Percentiles rank a stretch among this genome's conserved stretches.
These are phyloP conservation scores for Meta bourneti DNA, from an alignment of 2,888 invertebrate genomes.

Conservation along the genomic window DNA sequence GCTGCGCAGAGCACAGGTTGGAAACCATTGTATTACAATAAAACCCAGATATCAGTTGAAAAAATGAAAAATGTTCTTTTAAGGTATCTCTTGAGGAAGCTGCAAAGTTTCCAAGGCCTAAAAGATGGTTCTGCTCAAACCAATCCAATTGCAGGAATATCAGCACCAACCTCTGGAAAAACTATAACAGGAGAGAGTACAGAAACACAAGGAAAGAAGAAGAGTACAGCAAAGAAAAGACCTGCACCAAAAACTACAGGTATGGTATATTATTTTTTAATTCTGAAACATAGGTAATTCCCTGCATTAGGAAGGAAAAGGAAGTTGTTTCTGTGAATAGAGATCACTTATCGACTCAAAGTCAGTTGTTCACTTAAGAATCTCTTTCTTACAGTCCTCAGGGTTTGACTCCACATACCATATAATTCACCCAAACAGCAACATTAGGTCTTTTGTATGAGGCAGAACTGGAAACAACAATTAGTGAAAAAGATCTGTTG, in stretches of 20 bases:
- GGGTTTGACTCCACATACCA: neutral
- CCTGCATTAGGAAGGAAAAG: neutral
- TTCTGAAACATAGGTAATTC: neutral
- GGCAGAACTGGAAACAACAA: neutral
- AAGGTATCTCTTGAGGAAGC: constrained; percentile 66
- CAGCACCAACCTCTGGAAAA: constrained; percentile 25
- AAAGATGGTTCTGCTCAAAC: constrained; percentile 67
- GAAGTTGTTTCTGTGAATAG: neutral
- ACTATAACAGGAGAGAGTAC: constrained; percentile 10
- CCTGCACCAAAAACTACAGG: constrained; percentile 60
- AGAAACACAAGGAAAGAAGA: constrained; percentile 56
- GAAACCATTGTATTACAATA: too few species aligned
- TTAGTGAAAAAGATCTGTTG: too few species aligned
- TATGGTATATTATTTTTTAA: neutral
- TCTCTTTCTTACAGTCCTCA: neutral
- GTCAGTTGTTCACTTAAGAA: neutral
- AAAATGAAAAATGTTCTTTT: neutral
- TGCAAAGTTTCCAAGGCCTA: constrained; percentile 55
- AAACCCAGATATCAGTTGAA: neutral
- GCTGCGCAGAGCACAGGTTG: too few species aligned
- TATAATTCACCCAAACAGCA: neutral
- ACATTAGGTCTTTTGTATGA: too few species aligned
- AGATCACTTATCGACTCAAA: neutral
- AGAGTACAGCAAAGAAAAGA: constrained; percentile 63
- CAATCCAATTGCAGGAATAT: constrained; percentile 16